Evolutionary conservation across 2,797 vertebrate genomes (phyloP).

Genomic region (Psittacula echo): DNA sequence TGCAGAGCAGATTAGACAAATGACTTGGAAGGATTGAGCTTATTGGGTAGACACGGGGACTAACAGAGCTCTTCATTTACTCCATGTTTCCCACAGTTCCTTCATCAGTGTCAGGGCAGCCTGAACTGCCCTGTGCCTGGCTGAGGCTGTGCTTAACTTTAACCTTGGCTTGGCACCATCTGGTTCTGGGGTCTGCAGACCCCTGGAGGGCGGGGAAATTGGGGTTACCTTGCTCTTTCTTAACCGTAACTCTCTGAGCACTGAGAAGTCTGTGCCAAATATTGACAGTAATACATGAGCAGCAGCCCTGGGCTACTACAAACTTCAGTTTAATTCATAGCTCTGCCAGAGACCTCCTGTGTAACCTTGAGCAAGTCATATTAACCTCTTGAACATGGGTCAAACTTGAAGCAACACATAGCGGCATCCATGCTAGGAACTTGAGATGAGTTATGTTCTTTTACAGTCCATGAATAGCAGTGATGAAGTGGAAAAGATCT

Average conservation of each 20-base stretch:
- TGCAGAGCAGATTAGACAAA: constrained; percentile 49
- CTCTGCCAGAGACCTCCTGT: background rate
- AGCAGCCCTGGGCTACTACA: background rate
- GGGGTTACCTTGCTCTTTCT: background rate
- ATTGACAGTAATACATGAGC: background rate
- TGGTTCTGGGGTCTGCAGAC: background rate
- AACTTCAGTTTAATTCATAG: background rate
- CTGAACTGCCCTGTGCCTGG: rapidly evolving
- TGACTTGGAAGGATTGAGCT: constrained; percentile 41
- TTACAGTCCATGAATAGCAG: rapidly evolving
- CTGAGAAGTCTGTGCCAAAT: rapidly evolving
- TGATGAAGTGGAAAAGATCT: background rate
- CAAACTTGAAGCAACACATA: background rate
- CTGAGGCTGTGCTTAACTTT: background rate
- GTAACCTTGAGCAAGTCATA: background rate
- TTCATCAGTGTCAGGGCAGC: background rate
- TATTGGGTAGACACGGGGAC: background rate
- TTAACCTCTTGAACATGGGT: background rate
- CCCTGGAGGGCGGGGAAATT: background rate
- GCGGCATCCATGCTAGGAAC: background rate
- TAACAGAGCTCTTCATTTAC: constrained; percentile 38
- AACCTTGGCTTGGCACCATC: background rate
- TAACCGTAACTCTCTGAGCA: rapidly evolving
- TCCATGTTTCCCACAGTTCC: background rate
- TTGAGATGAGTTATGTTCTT: background rate